These are phyloP conservation scores for Caradrina kadenii DNA, from an alignment of 2,888 invertebrate genomes.

Conservation along the genomic window DNA sequence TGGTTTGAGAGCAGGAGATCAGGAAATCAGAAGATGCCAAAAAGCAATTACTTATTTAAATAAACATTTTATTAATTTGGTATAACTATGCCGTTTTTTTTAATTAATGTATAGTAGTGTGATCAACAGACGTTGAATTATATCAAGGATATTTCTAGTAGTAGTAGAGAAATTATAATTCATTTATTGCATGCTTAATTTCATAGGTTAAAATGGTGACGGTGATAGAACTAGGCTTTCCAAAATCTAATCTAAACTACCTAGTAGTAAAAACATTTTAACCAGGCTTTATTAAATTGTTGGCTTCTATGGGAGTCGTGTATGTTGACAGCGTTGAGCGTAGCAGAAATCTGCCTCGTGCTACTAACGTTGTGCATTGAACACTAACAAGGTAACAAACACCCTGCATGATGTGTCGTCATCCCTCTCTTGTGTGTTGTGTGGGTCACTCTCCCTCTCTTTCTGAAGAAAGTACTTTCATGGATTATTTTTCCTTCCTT, in stretches of 20 bases:
- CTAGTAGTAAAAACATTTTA: slow-evolving; percentile 11
- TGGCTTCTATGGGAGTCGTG: slow-evolving; percentile 41
- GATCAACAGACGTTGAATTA: too few relatives aligned
- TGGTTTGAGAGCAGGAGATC: background rate
- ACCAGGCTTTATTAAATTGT: slow-evolving; percentile 20
- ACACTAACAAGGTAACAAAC: slow-evolving; percentile 51
- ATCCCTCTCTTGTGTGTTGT: slow-evolving; percentile 55
- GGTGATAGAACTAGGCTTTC: background rate
- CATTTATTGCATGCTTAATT: slow-evolving; percentile 7
- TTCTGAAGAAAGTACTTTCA: slow-evolving; percentile 45
- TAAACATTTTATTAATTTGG: too few relatives aligned
- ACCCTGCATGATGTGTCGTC: slow-evolving; percentile 55
- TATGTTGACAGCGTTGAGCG: slow-evolving; percentile 49
- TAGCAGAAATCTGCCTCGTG: slow-evolving; percentile 38
- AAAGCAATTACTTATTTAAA: too few relatives aligned
- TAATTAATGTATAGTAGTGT: too few relatives aligned
- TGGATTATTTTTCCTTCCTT: slow-evolving; percentile 15
- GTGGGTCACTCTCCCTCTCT: slow-evolving; percentile 45
- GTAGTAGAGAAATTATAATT: background rate
- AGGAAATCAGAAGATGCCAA: too few relatives aligned
- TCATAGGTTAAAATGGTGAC: background rate
- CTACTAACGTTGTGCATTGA: slow-evolving; percentile 45
- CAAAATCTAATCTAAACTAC: slow-evolving; percentile 6
- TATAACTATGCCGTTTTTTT: too few relatives aligned
- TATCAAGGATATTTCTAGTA: background rate